Base-by-base conservation (phyloP, 1,140 invertebrate species). In the Calephelis virginiensis region DNA sequence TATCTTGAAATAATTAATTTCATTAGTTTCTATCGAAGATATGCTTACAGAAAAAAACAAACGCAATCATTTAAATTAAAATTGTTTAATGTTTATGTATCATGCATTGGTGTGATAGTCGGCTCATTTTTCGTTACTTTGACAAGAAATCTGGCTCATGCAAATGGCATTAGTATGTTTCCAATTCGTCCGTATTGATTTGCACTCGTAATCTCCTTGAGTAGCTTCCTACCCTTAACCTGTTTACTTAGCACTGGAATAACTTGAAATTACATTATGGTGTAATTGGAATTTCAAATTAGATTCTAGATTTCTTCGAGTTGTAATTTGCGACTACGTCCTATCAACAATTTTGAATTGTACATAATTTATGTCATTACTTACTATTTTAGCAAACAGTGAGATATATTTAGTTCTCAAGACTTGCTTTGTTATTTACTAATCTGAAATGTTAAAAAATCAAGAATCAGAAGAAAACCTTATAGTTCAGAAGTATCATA, bases 281-380 rank as follows among this genome's bases (percentile, higher is more conserved):
- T 53, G 50, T 53, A 53, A 53, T 53, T 53, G 50, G 50, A 53
- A 53, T 53, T 53, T 53, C 50, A 53, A 53, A 53, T 53, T 6
- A 5, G 14, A 53, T 53, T 13, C 50, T 53, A 37, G 28, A 53
- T 37, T 11, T 17, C 14, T 37, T 28, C 50, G 10, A 53, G 17
- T 28, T 53, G 50, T 53, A 5, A 53, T 43, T 43, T 43, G 40
- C 1, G 6, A 8, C 40, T 43, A 17, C 40, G 40, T 43, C 40
- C 6, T 43, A 43, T 43, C 17, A 17, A 17, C 17, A 17, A 43
- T 43, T 43, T 43, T 43, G 8, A 43, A 43, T 43, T 43, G 8
- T 7, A 43, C 1, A 43, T 43, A 8, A 43, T 6, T 43, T 43
- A 8, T 17, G 17, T 17, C 17, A 17, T 17, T 17, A 17, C 17